Evolutionary conservation across 2,113 vertebrate genomes (phyloP), one percentile per base, ranked within the genome.

Genomic region (Pavo muticus): DNA sequence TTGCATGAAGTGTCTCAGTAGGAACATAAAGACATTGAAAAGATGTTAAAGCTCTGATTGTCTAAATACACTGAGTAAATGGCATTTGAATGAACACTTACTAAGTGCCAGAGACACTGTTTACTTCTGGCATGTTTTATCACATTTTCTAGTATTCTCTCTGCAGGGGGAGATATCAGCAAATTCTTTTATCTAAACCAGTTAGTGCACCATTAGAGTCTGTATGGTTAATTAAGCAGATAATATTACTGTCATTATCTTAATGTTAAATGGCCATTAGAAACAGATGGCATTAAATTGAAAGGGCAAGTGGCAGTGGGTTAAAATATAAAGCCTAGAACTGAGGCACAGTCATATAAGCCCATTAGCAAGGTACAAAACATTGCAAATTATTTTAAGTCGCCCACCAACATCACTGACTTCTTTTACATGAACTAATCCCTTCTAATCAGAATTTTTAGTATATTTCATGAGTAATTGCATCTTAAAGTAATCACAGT

Each of bases 111-210:
- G 92, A 88, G 80, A 90, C 89, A 91, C 79, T 95, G 71, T 87
- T 97, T 95, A 96, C 95, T 91, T 95, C 78, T 88, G 74, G 54
- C 94, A 93, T 96, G 87, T 96, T 97, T 96, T 95, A 92, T 90
- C 88, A 56, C 63, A 76, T 87, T 96, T 94, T 95, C 44, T 95
- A 88, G 90, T 95, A 88, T 96, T 95, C 89, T 94, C 74, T 89
- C 94, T 93, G 81, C 84, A 94, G 91, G 91, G 93, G 94, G 92
- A 96, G 89, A 92, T 96, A 97, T 95, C 94, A 96, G 92, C 93
- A 97, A 97, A 97, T 96, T 96, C 87, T 93, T 97, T 98, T 98
- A 98, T 98, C 97, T 98, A 97, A 98, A 96, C 90, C 95, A 97
- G 97, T 97, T 97, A 97, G 88, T 95, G 77, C 86, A 74, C 96